Evolutionary conservation across 2,797 vertebrate species (phyloP).

Genomic region (Sternotherus odoratus): DNA sequence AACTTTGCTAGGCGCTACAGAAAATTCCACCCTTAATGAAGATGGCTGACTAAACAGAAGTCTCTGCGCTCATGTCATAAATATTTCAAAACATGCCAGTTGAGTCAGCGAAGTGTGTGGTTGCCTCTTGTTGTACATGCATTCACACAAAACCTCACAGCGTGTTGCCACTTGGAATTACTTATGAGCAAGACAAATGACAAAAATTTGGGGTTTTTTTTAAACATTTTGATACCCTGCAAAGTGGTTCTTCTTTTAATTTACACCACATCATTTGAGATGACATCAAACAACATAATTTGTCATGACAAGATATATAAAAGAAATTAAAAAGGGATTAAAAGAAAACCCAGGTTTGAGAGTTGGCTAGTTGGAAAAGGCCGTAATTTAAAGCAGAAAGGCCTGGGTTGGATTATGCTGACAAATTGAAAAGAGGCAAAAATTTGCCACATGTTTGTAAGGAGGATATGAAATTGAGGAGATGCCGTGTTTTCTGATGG

Average conservation of each 20-base stretch:
- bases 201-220: not conserved
- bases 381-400: constrained; percentile 66
- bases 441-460: constrained; percentile 16
- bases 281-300: constrained; percentile 64
- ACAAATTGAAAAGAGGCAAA: constrained; percentile 42
- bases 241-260: constrained; percentile 72
- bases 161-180: constrained; percentile 25
- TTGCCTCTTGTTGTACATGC: constrained; percentile 69
- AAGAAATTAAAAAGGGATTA: constrained; percentile 67
- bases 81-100: constrained; percentile 67
- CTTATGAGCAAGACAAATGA: constrained; percentile 63
- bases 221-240: constrained; percentile 68
- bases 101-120: constrained; percentile 72
- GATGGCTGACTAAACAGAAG: constrained; percentile 63
- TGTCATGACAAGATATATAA: constrained; percentile 47
- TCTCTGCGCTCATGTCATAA: constrained; percentile 60
- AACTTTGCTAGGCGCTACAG: constrained; percentile 8
- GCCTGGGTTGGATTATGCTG: constrained; percentile 67
- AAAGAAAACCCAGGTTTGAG: constrained; percentile 52
- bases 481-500: not conserved
- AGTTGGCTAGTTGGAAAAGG: constrained; percentile 47
- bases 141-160: constrained; percentile 73
- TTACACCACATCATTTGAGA: constrained; percentile 57
- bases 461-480: constrained; percentile 33
- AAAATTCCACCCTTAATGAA: constrained; percentile 4